A percentile compares a stretch with the other conserved stretches of the same genome.
These are phyloP conservation scores for Hormaphis cornu DNA, from an alignment of 1,140 invertebrate species.

Conservation along the genomic window DNA sequence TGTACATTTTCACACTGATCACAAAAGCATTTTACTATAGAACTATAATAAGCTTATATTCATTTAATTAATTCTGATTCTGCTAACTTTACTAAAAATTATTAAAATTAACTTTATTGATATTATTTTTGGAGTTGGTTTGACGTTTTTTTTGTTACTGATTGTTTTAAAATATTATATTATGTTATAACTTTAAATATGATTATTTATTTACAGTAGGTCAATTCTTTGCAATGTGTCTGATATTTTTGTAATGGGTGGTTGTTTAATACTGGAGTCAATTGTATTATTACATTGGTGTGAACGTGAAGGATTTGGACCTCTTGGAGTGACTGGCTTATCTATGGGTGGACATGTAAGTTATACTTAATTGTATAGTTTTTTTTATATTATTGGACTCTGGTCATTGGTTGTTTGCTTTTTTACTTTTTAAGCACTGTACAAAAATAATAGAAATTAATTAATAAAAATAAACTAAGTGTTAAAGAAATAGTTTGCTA, in stretches of 20 bases:
- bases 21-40: too few relatives aligned
- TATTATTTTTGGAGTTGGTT: too few relatives aligned
- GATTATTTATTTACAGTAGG: constrained; percentile 53
- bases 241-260: constrained; percentile 99
- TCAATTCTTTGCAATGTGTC: constrained; percentile 91
- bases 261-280: constrained; percentile 87
- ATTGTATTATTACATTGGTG: constrained; percentile 90
- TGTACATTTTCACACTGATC: background rate
- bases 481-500: too few relatives aligned
- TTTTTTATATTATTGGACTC: too few relatives aligned
- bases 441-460: too few relatives aligned
- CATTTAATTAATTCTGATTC: background rate
- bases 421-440: too few relatives aligned
- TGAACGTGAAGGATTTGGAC: constrained; percentile 74
- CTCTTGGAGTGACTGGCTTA: constrained; percentile 87
- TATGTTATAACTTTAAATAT: background rate
- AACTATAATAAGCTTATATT: background rate
- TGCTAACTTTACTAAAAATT: background rate
- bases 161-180: background rate
- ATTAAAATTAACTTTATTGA: background rate
- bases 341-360: constrained; percentile 99
- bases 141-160: background rate
- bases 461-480: too few relatives aligned
- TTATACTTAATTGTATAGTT: constrained; percentile 36
- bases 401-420: too few relatives aligned